These are phyloP conservation scores for Macrotus californicus DNA, from an alignment of 2,113 vertebrate genomes.

Conservation along the genomic window DNA sequence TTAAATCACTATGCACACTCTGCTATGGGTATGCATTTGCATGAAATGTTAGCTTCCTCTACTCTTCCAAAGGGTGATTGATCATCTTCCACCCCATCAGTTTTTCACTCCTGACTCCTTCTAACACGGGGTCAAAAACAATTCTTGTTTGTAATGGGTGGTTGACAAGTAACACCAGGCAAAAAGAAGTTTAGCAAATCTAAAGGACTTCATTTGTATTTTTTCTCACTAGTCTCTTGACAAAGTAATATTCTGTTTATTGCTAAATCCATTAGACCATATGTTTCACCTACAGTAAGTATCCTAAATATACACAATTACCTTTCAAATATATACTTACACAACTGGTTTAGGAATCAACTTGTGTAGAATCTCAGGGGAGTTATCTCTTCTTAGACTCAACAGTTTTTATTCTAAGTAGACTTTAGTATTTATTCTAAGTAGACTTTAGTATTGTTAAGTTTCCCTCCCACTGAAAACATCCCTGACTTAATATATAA, in stretches of 20 bases:
- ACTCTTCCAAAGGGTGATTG: neutral
- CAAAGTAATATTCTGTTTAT: neutral
- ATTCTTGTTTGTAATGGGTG: neutral
- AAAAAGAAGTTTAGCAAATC: neutral
- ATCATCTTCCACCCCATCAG: neutral
- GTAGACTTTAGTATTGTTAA: constrained; percentile 13
- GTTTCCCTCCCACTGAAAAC: neutral
- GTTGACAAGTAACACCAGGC: neutral
- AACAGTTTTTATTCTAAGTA: constrained; percentile 2
- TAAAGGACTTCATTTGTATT: neutral
- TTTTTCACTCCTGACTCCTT: neutral
- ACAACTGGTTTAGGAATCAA: neutral
- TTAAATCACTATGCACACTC: neutral
- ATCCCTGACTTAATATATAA: constrained; percentile 16
- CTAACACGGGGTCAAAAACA: neutral
- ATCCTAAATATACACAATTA: constrained; percentile 17
- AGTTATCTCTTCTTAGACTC: neutral
- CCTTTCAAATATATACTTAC: constrained; percentile 2
- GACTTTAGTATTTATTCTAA: neutral
- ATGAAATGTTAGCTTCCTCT: neutral
- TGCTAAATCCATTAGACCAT: neutral
- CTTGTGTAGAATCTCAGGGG: neutral
- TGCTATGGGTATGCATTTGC: neutral
- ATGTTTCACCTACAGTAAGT: neutral
- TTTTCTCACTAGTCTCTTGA: constrained; percentile 4